A percentile compares a stretch with the other conserved stretches of the same genome.
Evolutionary conservation across 2,888 invertebrate genomes (phyloP).

Genomic region (Philereme transversata): DNA sequence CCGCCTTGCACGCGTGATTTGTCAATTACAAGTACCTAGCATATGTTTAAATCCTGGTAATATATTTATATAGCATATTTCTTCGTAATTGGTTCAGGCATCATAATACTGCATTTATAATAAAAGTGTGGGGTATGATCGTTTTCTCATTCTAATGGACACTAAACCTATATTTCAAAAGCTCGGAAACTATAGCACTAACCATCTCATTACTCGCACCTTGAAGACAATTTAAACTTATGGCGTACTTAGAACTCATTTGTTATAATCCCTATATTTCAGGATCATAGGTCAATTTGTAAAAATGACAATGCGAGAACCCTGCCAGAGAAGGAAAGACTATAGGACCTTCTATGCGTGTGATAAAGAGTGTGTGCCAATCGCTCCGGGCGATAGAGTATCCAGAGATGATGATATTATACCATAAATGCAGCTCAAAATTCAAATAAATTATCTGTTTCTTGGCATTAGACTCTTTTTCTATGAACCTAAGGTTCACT

Average conservation of each 20-base stretch:
- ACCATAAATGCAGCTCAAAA: constrained; percentile 52
- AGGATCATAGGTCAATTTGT: constrained; percentile 74
- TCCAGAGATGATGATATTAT: constrained; percentile 68
- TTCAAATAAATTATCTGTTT: constrained; percentile 11
- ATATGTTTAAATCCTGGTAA: too few relatives aligned
- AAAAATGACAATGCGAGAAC: constrained; percentile 76
- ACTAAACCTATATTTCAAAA: too few relatives aligned
- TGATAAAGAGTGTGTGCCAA: constrained; percentile 54
- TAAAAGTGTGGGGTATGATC: too few relatives aligned
- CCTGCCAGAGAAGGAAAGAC: constrained; percentile 44
- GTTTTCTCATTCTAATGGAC: too few relatives aligned
- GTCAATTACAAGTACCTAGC: too few relatives aligned
- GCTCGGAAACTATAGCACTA: constrained; percentile 15
- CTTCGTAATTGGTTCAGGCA: too few relatives aligned
- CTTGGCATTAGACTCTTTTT: constrained; percentile 42
- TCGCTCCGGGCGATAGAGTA: constrained; percentile 65
- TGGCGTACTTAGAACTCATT: constrained; percentile 62
- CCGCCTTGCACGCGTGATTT: too few relatives aligned
- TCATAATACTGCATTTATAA: too few relatives aligned
- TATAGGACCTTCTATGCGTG: constrained; percentile 36
- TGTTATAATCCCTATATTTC: constrained; percentile 68
- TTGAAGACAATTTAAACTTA: constrained; percentile 45
- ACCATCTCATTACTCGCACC: constrained; percentile 25
- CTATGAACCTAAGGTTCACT: constrained; percentile 39
- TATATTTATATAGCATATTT: too few relatives aligned